Conservation (phyloP, 2,797 vertebrate species). For the Acanthopagrus latus region DNA sequence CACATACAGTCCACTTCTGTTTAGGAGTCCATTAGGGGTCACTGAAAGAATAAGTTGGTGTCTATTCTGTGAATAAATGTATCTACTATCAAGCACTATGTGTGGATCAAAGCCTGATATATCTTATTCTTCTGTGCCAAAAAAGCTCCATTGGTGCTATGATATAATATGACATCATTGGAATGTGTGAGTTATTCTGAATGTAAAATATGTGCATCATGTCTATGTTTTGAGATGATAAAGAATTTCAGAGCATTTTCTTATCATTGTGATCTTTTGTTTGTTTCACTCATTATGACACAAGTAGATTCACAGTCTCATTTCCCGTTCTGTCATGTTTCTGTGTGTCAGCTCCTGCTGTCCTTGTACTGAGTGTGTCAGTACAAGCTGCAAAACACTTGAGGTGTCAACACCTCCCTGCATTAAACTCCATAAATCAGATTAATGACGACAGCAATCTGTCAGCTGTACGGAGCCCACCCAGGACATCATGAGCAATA, state of each 20-base stretch:
- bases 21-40: too few relatives aligned
- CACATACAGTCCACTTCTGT: not conserved
- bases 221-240: not conserved
- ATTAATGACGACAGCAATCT: conserved; percentile 1
- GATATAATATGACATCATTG: too few relatives aligned
- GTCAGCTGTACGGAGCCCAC: conserved; percentile 5
- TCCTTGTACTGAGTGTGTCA: not conserved
- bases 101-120: not conserved
- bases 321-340: not conserved
- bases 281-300: not conserved
- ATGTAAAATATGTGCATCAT: not conserved
- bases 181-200: too few relatives aligned
- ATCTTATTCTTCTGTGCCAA: not conserved
- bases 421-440: not conserved
- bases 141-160: not conserved
- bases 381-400: conserved; percentile 4
- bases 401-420: conserved; percentile 8
- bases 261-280: not conserved
- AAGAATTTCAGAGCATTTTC: not conserved
- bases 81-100: not conserved
- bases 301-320: not conserved
- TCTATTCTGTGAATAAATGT: not conserved
- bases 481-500: not conserved
- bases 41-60: not conserved
- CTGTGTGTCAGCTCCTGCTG: not conserved